Percentiles rank a stretch among this genome's conserved stretches.
Evolutionary conservation across 2,888 invertebrate genomes (phyloP).

Genomic region (Nemurella pictetii): DNA sequence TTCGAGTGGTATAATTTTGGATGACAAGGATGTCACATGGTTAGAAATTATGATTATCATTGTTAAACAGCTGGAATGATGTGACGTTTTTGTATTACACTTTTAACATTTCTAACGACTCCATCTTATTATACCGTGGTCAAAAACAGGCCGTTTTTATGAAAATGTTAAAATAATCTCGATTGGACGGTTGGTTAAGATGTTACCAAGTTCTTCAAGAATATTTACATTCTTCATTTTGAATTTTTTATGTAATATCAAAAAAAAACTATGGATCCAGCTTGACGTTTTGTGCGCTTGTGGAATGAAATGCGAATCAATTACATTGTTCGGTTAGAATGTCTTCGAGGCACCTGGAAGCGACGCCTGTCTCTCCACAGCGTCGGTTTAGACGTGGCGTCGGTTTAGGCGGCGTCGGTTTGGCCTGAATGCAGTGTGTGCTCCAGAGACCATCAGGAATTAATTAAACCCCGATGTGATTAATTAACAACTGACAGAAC

Average conservation of each 20-base stretch:
- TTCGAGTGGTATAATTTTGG: neutral
- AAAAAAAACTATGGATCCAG: too few relatives aligned
- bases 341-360: neutral
- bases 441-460: neutral
- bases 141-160: neutral
- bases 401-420: neutral
- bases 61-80: neutral
- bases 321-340: neutral
- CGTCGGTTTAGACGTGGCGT: neutral
- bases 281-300: neutral
- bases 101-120: too few relatives aligned
- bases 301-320: neutral
- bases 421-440: neutral
- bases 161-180: neutral
- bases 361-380: neutral
- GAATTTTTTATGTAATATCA: neutral
- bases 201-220: too few relatives aligned
- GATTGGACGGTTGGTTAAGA: too few relatives aligned
- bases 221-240: neutral
- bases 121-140: too few relatives aligned
- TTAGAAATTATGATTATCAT: neutral
- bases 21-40: neutral
- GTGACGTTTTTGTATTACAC: neutral
- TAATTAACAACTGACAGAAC: neutral
- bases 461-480: neutral